Evolutionary conservation across 2,113 vertebrate genomes (phyloP), one percentile per base, ranked within the genome.

Genomic region (Trematocara unimaculatum): DNA sequence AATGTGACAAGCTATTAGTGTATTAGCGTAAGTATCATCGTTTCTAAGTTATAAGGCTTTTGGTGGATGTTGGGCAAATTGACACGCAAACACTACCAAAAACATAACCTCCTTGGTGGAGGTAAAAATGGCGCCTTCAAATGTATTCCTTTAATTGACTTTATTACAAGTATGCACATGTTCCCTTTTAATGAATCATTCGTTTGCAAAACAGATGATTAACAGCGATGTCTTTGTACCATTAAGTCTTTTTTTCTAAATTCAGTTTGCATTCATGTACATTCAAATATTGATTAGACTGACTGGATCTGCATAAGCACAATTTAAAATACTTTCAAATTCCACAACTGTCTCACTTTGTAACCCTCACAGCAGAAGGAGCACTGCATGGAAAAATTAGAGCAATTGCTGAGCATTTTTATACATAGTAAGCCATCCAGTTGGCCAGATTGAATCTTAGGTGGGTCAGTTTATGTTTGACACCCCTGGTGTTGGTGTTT

Each of bases 71-170:
- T 38, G 18, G 62, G 4, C 6, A 40, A 67, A 67, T 8, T 67
- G 60, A 67, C 62, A 67, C 0, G 2, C 33, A 67, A 13, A 40
- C 62, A 6, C 33, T 40, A 2, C 62, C 62, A 20, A 20, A 20
- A 40, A 67, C 18, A 40, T 40, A 8, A 40, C 33, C 18, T 20
- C 1, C 33, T 38, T 20, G 33, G 6, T 38, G 33, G 60, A 38
- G 10, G 6, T 67, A 67, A 8, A 67, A 42, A 72, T 0, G 13
- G 0, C 0, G 1, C 5, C 20, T 0, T 42, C 67, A 72, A 0
- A 72, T 45, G 38, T 15, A 72, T 72, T 6, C 38, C 20, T 45
- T 72, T 72, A 42, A 23, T 72, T 17, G 6, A 72, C 5, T 64
- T 64, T n/a, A 42, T 26, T 26, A 9, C 20, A 23, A 45, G 23